Conservation (phyloP, 2,888 invertebrate genomes). For the Terebella lapidaria region DNA sequence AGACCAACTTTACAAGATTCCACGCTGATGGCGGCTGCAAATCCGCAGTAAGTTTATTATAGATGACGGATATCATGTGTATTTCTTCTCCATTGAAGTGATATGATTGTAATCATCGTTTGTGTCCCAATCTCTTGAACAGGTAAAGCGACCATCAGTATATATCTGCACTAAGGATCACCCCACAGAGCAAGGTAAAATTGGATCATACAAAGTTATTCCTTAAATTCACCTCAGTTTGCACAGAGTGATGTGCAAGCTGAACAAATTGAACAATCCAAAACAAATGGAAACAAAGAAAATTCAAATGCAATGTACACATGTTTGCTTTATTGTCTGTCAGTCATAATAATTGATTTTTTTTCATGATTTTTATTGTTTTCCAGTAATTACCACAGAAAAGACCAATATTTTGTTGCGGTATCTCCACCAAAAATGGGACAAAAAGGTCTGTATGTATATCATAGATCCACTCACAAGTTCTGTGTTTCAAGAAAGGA, state of each 20-base stretch:
- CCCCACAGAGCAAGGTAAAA: conserved; percentile 89
- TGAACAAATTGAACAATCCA: neutral
- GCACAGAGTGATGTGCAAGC: no score
- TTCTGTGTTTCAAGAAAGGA: neutral
- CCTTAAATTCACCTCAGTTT: no score
- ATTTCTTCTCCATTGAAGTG: no score
- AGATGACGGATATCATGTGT: no score
- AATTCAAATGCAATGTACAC: no score
- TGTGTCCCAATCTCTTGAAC: conserved; percentile 16
- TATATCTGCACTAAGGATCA: conserved; percentile 89
- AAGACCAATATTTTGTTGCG: conserved; percentile 88
- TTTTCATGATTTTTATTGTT: neutral
- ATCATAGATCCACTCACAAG: neutral
- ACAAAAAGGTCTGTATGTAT: conserved; percentile 60
- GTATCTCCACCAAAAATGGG: conserved; percentile 93
- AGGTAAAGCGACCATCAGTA: conserved; percentile 78
- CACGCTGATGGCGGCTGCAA: conserved; percentile 67
- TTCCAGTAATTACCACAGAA: conserved; percentile 87
- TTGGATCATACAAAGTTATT: no score
- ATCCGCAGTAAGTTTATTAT: conserved; percentile 38
- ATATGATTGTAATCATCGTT: neutral
- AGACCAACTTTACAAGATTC: conserved; percentile 84
- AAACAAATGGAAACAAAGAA: neutral
- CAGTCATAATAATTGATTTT: neutral
- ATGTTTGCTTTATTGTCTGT: neutral